phyloP scores from a whole-genome alignment of 2,797 vertebrate genomes.

The Meriones psammophilus region DNA sequence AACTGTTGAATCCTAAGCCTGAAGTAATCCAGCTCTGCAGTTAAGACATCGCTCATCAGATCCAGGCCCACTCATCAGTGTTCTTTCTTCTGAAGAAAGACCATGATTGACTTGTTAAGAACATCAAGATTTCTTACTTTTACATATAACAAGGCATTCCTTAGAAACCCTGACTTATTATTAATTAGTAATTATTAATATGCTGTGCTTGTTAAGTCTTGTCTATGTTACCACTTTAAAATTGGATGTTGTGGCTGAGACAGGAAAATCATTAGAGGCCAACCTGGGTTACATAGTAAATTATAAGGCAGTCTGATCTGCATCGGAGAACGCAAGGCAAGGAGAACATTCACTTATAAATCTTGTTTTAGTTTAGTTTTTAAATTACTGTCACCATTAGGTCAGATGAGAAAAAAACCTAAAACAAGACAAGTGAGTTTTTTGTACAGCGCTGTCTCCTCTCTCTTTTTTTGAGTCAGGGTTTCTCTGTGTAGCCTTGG shows the following conservation, averaged over 20 bases:
- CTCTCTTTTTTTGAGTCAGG: too few relatives aligned
- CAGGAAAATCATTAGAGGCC: too few relatives aligned
- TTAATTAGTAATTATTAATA: too few relatives aligned
- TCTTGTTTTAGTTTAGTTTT: conserved; percentile 72
- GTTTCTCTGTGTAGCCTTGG: too few relatives aligned
- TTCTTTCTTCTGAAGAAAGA: conserved; percentile 31
- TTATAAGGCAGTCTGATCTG: too few relatives aligned
- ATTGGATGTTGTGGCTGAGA: too few relatives aligned
- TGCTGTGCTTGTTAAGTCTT: too few relatives aligned
- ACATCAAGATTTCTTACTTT: neutral
- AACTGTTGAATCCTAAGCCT: conserved; percentile 13
- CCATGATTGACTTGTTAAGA: neutral
- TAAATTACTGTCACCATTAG: conserved; percentile 60
- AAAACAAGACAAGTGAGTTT: neutral
- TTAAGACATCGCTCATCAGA: neutral
- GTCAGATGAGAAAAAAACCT: neutral
- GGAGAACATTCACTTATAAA: neutral
- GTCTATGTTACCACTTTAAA: too few relatives aligned
- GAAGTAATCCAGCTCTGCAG: neutral
- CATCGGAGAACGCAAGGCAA: too few relatives aligned
- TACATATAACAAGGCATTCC: neutral
- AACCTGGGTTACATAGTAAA: too few relatives aligned
- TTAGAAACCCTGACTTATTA: conserved; percentile 23
- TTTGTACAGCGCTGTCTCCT: neutral
- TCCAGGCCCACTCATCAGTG: neutral